Evolutionary conservation across 2,797 vertebrate genomes (phyloP).

Genomic region (Lepilemur septentrionalis): DNA sequence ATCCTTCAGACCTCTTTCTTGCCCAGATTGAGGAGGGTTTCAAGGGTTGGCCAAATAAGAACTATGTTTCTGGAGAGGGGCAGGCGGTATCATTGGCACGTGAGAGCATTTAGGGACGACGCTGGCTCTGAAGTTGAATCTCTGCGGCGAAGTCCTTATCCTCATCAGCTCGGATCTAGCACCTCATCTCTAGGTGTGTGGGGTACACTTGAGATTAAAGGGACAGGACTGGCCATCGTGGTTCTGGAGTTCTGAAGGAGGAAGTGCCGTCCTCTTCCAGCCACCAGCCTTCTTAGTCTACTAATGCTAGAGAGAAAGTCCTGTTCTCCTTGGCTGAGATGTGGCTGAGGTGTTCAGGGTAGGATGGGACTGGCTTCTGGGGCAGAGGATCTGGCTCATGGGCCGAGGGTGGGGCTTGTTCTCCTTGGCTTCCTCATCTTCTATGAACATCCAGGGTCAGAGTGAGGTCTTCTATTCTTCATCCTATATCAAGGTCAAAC

Average conservation of each 20-base stretch:
- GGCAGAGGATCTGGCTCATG: neutral
- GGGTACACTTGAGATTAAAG: neutral
- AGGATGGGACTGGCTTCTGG: neutral
- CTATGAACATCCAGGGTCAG: neutral
- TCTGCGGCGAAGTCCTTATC: neutral
- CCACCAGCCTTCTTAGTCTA: neutral
- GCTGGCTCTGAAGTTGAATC: neutral
- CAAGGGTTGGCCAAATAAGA: neutral
- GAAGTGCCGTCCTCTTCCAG: neutral
- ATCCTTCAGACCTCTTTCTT: neutral
- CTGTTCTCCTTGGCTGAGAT: neutral
- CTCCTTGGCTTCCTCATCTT: neutral
- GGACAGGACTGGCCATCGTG: rapidly evolving
- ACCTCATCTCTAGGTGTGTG: rapidly evolving
- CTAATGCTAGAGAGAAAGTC: neutral
- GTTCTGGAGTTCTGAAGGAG: neutral
- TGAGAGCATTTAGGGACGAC: rapidly evolving
- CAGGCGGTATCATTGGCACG: rapidly evolving
- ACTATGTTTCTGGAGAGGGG: neutral
- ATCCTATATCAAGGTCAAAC: neutral
- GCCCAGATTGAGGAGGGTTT: neutral
- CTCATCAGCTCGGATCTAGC: neutral
- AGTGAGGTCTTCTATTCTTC: neutral
- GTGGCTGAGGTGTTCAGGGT: rapidly evolving
- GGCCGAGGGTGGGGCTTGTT: neutral